Evolutionary conservation across 2,113 vertebrate species (phyloP), one percentile per base, ranked within the genome.

Genomic region (Melospiza melodia): DNA sequence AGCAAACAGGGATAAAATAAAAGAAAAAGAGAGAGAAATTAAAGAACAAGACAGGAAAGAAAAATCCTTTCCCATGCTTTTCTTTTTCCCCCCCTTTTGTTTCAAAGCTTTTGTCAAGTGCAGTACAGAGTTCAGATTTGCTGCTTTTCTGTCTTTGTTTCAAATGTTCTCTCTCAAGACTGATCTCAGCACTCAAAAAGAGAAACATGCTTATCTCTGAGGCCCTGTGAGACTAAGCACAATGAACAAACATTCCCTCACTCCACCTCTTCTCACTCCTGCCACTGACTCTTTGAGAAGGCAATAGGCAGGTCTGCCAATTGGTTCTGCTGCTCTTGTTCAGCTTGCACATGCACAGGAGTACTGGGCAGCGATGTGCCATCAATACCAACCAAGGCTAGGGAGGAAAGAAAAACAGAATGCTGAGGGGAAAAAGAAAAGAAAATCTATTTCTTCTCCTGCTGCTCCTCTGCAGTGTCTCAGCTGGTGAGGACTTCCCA

Each of bases 131-230:
- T 31, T 80, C 55, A 51, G 55, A 44, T 57, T 12, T 66, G 24
- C 10, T 71, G 30, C 12, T 15, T 82, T 51, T 86, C 80, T 92
- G 22, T 37, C 57, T 78, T n/a, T 13, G 2, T 78, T 92, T 74
- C 48, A 31, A 41, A 78, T 90, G 10, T 71, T 11, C n/a, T 83
- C 11, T 84, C 39, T 74, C 48, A 76, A 51, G 72, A 11, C 10
- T 15, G 21, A 82, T 19, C 52, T 71, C 54, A 51, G 30, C 20
- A 49, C 15, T 54, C 22, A 68, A 9, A 69, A 49, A 75, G 14
- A 68, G 18, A 61, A 84, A 51, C 1, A 1, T 6, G 4, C 2
- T 0, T 19, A 21, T 11, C 4, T 37, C 48, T 54, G 43, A 49
- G 59, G 35, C 52, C 30, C 55, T 69, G 22, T 3, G 5, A n/a